Conservation (phyloP, 2,888 invertebrate genomes). For the Ferrisia virgata region DNA sequence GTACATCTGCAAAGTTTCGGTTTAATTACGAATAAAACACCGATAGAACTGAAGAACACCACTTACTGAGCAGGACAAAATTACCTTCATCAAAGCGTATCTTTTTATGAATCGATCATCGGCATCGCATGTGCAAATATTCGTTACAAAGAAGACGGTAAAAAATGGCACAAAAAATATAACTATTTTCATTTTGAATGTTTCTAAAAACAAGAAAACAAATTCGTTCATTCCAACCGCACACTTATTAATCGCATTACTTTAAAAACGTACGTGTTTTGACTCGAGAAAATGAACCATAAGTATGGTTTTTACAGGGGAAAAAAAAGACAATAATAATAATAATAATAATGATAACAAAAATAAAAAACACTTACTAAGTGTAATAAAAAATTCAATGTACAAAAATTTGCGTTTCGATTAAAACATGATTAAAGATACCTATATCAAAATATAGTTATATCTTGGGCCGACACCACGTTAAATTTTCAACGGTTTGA, state of each 20-base stretch:
- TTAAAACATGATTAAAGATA: too few species aligned
- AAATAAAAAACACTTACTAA: background rate
- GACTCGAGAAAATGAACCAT: too few species aligned
- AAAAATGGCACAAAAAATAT: background rate
- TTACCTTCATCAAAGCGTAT: slow-evolving; percentile 70
- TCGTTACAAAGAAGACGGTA: slow-evolving; percentile 54
- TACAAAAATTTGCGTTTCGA: too few species aligned
- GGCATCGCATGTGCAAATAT: slow-evolving; percentile 54
- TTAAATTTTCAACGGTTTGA: background rate
- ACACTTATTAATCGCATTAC: too few species aligned
- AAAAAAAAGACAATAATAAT: too few species aligned
- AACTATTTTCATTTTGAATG: background rate
- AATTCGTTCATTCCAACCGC: too few species aligned
- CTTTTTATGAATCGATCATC: slow-evolving; percentile 68
- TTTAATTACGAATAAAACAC: background rate
- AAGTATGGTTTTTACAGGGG: too few species aligned
- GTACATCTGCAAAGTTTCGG: slow-evolving; percentile 59
- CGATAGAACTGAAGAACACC: background rate
- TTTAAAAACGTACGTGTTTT: too few species aligned
- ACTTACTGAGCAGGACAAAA: slow-evolving; percentile 46
- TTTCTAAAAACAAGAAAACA: background rate
- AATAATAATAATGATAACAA: background rate
- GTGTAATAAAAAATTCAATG: background rate
- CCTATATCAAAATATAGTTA: too few species aligned
- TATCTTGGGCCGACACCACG: too few species aligned